A percentile compares a stretch with the other conserved stretches of the same genome.
Conservation (phyloP, 2,888 invertebrate species). For the Synergus itoensis region DNA sequence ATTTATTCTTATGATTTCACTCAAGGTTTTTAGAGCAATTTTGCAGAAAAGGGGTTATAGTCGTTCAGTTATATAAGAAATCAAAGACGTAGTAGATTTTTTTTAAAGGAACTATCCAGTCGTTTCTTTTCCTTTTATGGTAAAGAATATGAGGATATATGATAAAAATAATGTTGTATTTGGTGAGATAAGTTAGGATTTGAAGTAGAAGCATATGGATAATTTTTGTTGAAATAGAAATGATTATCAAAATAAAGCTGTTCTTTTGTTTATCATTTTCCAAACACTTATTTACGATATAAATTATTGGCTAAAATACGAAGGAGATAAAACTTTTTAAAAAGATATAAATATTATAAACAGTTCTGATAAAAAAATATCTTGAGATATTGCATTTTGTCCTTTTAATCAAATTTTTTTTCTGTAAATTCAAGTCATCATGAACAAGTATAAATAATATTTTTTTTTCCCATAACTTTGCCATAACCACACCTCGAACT, state of each 20-base stretch:
- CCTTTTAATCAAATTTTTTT: background rate
- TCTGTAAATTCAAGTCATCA: background rate
- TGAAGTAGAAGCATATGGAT: background rate
- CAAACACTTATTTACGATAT: background rate
- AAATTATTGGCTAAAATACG: background rate
- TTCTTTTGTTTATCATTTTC: background rate
- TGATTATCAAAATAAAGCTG: background rate
- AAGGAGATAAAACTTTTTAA: background rate
- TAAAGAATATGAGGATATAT: background rate
- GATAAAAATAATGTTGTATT: background rate
- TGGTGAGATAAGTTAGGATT: background rate
- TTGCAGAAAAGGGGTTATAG: background rate
- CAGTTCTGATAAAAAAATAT: background rate
- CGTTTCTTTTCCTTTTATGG: background rate
- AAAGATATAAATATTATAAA: background rate
- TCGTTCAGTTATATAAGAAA: constrained; percentile 25
- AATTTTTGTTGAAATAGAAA: too few species aligned
- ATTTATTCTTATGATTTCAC: constrained; percentile 11
- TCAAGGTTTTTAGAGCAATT: constrained; percentile 20
- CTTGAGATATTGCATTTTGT: background rate
- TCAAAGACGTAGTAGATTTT: constrained; percentile 19
- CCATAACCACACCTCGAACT: constrained; percentile 26
- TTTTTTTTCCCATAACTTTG: constrained; percentile 6
- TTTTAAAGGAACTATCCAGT: background rate
- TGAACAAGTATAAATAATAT: background rate